Evolutionary conservation across 2,113 vertebrate genomes (phyloP).

Genomic region (Aythya baeri): DNA sequence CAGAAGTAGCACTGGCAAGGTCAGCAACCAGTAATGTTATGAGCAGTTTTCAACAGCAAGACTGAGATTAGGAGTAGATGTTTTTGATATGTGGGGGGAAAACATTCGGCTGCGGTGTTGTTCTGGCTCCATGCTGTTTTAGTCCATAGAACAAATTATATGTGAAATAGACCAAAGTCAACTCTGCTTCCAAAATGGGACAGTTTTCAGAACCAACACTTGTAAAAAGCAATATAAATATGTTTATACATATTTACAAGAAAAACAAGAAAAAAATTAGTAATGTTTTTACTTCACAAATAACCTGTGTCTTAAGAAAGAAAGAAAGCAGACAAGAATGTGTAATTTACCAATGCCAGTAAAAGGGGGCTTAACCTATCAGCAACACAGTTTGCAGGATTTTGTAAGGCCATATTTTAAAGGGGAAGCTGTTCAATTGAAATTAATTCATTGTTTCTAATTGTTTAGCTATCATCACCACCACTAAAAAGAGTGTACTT

Average conservation of each 20-base stretch:
- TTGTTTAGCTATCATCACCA: neutral
- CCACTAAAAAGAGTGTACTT: neutral
- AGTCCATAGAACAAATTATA: slow-evolving; percentile 38
- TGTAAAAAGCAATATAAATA: neutral
- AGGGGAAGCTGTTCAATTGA: neutral
- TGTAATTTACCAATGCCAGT: neutral
- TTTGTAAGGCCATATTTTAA: neutral
- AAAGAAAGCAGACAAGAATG: neutral
- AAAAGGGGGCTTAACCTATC: neutral
- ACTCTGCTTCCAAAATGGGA: neutral
- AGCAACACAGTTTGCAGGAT: neutral
- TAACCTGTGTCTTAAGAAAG: neutral
- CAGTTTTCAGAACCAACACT: slow-evolving; percentile 1
- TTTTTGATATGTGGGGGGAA: slow-evolving; percentile 32
- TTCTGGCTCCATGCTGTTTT: neutral
- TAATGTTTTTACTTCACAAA: neutral
- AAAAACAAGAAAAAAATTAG: neutral
- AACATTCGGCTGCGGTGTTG: slow-evolving; percentile 6
- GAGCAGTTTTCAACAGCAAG: slow-evolving; percentile 1
- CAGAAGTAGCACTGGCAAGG: slow-evolving; percentile 47
- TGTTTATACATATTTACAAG: too few species aligned
- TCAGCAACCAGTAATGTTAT: neutral
- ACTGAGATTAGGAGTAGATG: slow-evolving; percentile 6
- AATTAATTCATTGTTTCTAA: neutral
- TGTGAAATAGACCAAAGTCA: slow-evolving; percentile 16